A percentile compares a stretch with the other conserved stretches of the same genome.
These are phyloP conservation scores for Aegotheles bennettii DNA, from an alignment of 2,113 vertebrate genomes.

Conservation along the genomic window DNA sequence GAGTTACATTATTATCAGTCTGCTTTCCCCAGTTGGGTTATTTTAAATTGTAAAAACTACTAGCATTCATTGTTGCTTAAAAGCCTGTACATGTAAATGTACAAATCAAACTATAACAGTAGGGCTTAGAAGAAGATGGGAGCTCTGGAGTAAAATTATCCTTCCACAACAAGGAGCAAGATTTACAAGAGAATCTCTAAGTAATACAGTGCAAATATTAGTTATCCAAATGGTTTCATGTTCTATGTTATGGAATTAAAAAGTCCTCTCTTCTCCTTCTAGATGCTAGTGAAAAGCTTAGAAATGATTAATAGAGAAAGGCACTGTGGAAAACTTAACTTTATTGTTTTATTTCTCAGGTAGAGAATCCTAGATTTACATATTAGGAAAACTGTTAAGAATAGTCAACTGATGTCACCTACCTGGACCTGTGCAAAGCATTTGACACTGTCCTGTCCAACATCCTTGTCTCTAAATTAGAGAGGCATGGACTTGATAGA, in stretches of 20 bases:
- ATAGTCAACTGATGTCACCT: no score
- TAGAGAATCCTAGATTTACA: not conserved
- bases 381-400: not conserved
- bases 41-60: constrained; percentile 49
- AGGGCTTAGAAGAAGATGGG: not conserved
- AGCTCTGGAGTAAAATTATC: not conserved
- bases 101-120: not conserved
- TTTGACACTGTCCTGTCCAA: no score
- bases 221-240: not conserved
- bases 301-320: not conserved
- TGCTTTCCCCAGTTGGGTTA: not conserved
- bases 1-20: not conserved
- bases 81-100: not conserved
- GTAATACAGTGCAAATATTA: not conserved
- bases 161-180: not conserved
- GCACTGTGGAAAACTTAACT: not conserved
- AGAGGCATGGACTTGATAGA: no score
- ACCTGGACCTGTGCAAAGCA: no score
- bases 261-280: not conserved
- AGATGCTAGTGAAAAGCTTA: not conserved
- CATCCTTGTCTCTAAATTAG: no score
- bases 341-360: not conserved
- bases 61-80: constrained; percentile 4
- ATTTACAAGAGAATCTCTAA: not conserved
- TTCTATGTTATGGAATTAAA: not conserved